Evolutionary conservation across 2,888 invertebrate genomes (phyloP).

Genomic region (Sylvicola fuscatus): DNA sequence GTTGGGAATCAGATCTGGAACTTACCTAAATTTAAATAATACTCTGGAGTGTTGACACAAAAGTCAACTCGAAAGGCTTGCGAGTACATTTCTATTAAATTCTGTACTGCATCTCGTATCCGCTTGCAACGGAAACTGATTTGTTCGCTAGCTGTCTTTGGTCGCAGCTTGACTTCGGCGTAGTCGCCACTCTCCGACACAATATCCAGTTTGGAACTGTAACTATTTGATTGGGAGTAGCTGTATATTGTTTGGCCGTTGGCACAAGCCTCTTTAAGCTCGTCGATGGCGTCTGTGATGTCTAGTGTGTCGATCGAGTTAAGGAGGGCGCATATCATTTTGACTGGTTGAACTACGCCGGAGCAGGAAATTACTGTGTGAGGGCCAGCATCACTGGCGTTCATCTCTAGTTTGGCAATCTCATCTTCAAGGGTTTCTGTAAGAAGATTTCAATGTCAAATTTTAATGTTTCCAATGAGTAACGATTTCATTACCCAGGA

Average conservation of each 20-base stretch:
- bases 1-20: not conserved
- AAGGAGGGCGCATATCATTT: constrained; percentile 75
- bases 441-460: constrained; percentile 8
- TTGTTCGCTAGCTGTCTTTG: constrained; percentile 34
- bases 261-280: constrained; percentile 19
- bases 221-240: not conserved
- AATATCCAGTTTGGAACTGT: constrained; percentile 35
- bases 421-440: constrained; percentile 64
- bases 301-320: constrained; percentile 79
- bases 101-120: constrained; percentile 59
- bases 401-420: constrained; percentile 51
- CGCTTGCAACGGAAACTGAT: constrained; percentile 46
- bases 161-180: constrained; percentile 40
- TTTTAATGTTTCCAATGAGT: too few relatives aligned
- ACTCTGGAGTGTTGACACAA: constrained; percentile 38
- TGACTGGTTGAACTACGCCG: constrained; percentile 76
- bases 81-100: constrained; percentile 68
- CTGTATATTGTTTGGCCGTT: constrained; percentile 16
- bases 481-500: constrained; percentile 43
- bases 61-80: constrained; percentile 71
- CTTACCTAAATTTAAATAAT: constrained; percentile 14
- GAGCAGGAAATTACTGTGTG: constrained; percentile 36
- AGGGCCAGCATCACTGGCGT: constrained; percentile 33
- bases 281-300: constrained; percentile 53
- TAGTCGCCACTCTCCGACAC: constrained; percentile 46